These are phyloP conservation scores for Ginglymostoma cirratum DNA, from an alignment of 2,113 vertebrate species.

Conservation along the genomic window DNA sequence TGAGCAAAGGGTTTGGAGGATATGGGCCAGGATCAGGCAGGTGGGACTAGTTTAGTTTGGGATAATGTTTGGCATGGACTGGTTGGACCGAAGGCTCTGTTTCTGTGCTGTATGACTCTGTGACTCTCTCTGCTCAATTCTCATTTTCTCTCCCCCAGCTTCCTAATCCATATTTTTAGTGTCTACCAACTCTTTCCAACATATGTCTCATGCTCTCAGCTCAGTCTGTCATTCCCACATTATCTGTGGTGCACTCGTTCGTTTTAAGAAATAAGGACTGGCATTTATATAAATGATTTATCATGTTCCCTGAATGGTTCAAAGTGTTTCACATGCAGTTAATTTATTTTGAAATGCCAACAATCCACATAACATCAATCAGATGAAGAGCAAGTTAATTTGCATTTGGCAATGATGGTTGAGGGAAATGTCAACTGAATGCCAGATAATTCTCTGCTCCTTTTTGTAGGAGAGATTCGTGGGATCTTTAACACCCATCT, in stretches of 20 bases:
- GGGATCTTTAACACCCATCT: not conserved
- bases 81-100: no score
- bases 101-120: not conserved
- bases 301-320: not conserved
- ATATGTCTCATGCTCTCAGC: not conserved
- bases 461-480: not conserved
- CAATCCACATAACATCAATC: not conserved
- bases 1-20: no score
- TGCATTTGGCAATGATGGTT: not conserved
- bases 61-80: no score
- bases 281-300: not conserved
- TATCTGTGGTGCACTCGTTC: not conserved
- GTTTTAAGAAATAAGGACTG: not conserved
- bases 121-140: not conserved
- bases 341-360: not conserved
- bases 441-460: not conserved
- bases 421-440: not conserved
- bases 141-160: not conserved
- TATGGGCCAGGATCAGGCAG: no score
- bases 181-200: not conserved
- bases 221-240: not conserved
- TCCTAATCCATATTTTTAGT: not conserved
- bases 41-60: no score
- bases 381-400: not conserved
- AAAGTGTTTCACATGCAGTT: constrained; percentile 6